Base-by-base conservation (phyloP, 2,113 vertebrate species). In the Phrynocephalus versicolor region DNA sequence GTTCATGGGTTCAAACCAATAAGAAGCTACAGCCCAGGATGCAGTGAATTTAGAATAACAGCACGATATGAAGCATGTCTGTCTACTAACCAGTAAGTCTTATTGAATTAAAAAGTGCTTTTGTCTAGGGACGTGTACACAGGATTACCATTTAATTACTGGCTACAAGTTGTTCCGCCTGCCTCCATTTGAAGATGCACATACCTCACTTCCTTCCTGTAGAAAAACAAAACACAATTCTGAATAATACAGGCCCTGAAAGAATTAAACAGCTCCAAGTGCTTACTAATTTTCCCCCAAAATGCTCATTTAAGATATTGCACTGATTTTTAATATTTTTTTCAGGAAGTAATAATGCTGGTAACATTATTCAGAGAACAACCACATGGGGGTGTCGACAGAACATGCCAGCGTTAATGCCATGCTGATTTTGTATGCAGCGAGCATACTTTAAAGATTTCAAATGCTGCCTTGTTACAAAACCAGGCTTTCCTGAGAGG, bases 271-370 rank as follows among this genome's bases (percentile, higher is more conserved):
- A 30, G 45, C 25, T 77, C 70, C 19, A 78, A 57, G 70, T 81
- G 21, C 21, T 62, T 79, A 19, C n/a, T 85, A 27, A 18, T 60
- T 14, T 45, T 12, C 39, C 15, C n/a, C 39, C 39, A 37, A 83
- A 25, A 8, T 25, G 18, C 35, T 79, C 12, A 41, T 71, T 85
- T 71, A 57, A 72, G 51, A 62, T 39, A 45, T 18, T 79, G 67
- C 37, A 62, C 3, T 39, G 23, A 12, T 21, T 55, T 79, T 85
- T 77, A 41, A 35, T 64, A 57, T 41, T 45, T 27, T 45, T 27
- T 79, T n/a, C n/a, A 57, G 76, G 10, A 79, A 18, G 79, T 93
- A 93, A 92, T 91, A 89, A 91, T 79, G 55, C 55, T 79, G 83
- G 87, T 79, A 85, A 71, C 65, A 85, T 89, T 33, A 84, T 88